A percentile compares a stretch with the other conserved stretches of the same genome.
phyloP scores from a whole-genome alignment of 1,140 invertebrate genomes.

The Drosophila miranda region DNA sequence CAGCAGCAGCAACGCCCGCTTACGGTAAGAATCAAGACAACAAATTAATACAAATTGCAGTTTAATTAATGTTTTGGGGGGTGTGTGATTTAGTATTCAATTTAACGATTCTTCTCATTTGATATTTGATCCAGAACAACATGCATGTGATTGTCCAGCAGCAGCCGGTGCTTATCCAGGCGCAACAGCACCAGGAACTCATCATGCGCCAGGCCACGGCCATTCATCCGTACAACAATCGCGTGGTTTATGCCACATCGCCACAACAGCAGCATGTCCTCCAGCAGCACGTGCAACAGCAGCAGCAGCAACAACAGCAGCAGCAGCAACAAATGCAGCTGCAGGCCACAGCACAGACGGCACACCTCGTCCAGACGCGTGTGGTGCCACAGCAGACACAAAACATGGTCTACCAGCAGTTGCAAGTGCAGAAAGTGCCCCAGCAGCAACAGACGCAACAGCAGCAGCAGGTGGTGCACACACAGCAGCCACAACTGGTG shows the following conservation, averaged over 20 bases:
- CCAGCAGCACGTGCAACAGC: conserved; percentile 69
- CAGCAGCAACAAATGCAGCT: conserved; percentile 60
- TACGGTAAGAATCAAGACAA: conserved; percentile 44
- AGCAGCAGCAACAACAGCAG: conserved; percentile 70
- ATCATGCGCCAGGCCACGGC: conserved; percentile 73
- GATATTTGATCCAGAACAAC: conserved; percentile 63
- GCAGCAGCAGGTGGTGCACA: conserved; percentile 38
- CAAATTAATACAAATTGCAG: not conserved
- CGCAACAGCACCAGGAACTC: conserved; percentile 71
- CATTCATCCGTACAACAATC: conserved; percentile 71
- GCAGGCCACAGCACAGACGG: conserved; percentile 63
- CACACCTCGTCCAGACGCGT: conserved; percentile 64
- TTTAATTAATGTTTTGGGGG: not conserved
- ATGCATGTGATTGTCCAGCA: conserved; percentile 76
- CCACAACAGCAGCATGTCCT: conserved; percentile 71
- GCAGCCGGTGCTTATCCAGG: conserved; percentile 71
- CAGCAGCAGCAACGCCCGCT: conserved; percentile 61
- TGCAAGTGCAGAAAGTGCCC: conserved; percentile 59
- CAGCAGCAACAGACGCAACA: conserved; percentile 41
- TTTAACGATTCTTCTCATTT: not conserved
- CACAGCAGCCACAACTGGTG: conserved; percentile 51
- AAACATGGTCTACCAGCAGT: conserved; percentile 68
- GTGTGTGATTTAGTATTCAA: not conserved
- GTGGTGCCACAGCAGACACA: conserved; percentile 64
- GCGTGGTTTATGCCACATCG: conserved; percentile 63